Conservation (phyloP, 2,888 invertebrate species). For the Papilio gigon region DNA sequence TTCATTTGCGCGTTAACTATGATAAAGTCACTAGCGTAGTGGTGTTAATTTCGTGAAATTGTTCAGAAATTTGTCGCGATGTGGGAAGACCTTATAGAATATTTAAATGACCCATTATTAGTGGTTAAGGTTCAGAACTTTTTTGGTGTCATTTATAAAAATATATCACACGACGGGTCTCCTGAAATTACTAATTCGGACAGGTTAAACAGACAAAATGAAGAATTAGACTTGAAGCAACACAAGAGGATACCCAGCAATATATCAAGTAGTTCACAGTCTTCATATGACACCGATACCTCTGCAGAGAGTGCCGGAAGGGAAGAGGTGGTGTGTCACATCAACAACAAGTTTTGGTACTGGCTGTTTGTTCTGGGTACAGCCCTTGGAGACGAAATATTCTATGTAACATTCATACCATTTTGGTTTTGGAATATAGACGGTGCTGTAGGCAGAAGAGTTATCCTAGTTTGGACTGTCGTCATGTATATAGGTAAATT, state of each 20-base stretch:
- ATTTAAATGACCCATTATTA: constrained; percentile 88
- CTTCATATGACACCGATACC: constrained; percentile 69
- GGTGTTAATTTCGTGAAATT: neutral
- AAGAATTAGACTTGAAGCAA: constrained; percentile 60
- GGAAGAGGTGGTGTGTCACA: constrained; percentile 74
- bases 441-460: constrained; percentile 91
- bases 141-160: constrained; percentile 87
- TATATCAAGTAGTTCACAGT: constrained; percentile 69
- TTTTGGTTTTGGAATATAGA: constrained; percentile 98
- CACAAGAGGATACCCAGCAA: constrained; percentile 72
- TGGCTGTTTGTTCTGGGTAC: constrained; percentile 93
- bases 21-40: constrained; percentile 19
- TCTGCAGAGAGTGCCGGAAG: constrained; percentile 64
- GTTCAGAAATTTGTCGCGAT: constrained; percentile 48
- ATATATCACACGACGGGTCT: constrained; percentile 56
- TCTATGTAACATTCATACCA: constrained; percentile 95
- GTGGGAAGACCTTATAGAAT: constrained; percentile 82
- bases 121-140: constrained; percentile 90
- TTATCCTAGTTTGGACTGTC: constrained; percentile 91
- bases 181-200: constrained; percentile 62
- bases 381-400: constrained; percentile 93
- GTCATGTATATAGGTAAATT: constrained; percentile 91
- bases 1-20: constrained; percentile 17
- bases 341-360: constrained; percentile 91
- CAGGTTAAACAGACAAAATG: constrained; percentile 55